phyloP scores from a whole-genome alignment of 2,888 invertebrate species.

The Chelonus formosanus region DNA sequence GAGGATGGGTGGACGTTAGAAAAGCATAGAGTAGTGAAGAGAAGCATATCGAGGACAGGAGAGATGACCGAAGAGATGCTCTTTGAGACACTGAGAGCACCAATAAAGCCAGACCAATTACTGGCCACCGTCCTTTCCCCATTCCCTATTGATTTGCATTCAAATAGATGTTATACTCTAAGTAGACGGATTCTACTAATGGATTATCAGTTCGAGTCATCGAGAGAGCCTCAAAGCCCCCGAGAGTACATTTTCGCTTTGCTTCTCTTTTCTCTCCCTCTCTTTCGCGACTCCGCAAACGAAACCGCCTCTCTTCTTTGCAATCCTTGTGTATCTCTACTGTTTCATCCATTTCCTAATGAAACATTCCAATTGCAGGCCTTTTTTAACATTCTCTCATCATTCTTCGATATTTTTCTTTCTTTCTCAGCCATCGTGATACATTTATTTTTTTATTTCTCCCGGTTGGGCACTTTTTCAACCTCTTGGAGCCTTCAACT shows the following conservation, averaged over 20 bases:
- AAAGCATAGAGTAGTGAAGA: too few species aligned
- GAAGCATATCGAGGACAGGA: too few species aligned
- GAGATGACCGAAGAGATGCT: conserved; percentile 65
- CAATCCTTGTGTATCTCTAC: conserved; percentile 38
- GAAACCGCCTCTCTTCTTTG: conserved; percentile 34
- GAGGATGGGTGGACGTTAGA: too few species aligned
- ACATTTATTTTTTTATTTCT: too few species aligned
- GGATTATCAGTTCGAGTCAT: conserved; percentile 66
- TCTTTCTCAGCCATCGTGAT: background rate
- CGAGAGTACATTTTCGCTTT: conserved; percentile 42
- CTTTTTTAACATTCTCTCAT: conserved; percentile 39
- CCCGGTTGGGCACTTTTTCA: too few species aligned
- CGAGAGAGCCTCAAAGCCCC: conserved; percentile 44
- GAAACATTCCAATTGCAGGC: conserved; percentile 31
- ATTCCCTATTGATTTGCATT: conserved; percentile 66
- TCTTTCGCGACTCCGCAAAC: conserved; percentile 27
- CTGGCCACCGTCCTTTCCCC: conserved; percentile 58
- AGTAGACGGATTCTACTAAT: conserved; percentile 66
- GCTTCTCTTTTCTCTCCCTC: conserved; percentile 32
- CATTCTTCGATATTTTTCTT: conserved; percentile 22
- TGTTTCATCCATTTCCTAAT: conserved; percentile 44
- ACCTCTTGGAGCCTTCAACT: too few species aligned
- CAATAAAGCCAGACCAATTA: conserved; percentile 66
- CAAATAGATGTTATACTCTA: conserved; percentile 66
- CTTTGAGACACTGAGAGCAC: conserved; percentile 58